Evolutionary conservation across 2,888 invertebrate species (phyloP), one percentile per base, ranked within the genome.

Genomic region (Ramazzottius varieornatus): DNA sequence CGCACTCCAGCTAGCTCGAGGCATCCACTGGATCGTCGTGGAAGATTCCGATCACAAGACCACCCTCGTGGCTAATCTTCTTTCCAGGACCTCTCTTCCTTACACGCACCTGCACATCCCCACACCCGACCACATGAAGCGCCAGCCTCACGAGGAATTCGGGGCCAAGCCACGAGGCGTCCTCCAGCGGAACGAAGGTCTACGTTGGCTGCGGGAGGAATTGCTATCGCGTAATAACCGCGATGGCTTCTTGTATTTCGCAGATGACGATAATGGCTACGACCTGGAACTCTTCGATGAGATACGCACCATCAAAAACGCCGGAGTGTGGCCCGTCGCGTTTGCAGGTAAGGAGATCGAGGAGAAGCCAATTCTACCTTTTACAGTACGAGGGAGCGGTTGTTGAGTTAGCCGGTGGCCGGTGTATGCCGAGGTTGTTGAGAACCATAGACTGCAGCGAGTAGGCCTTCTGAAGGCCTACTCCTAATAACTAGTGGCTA

Each of bases 261-360:
- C 92, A 80, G 94, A 96, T 73, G 94, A 96, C 75, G 94, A 94
- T 73, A 96, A 96, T 74, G 85, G 91, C 0, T 96, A 96, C 73
- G 83, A 86, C 64, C 75, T 90, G 33, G 85, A 88, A 75, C 75
- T 96, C 16, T 96, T 96, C 78, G 82, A 84, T 67, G 92, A 93
- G 85, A 88, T 90, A 82, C 78, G 84, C 32, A 83, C 83, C 74
- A 84, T 91, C 1, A 81, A 83, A 70, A 82, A 81, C 69, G 92
- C 92, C 0, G 90, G 91, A 1, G 87, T 92, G 0, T 80, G 79
- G 80, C 80, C 80, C 8, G 96, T 98, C 0, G 98, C 93, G 1
- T 80, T 98, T 1, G 96, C 93, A 0, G 98, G 96, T 8, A 91
- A 92, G 1, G 80, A 94, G 73, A 82, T 88, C 77, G 92, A 91